Percentiles rank a stretch among this genome's conserved stretches.
These are phyloP conservation scores for Leuciscus idus DNA, from an alignment of 2,113 vertebrate genomes.

Conservation along the genomic window DNA sequence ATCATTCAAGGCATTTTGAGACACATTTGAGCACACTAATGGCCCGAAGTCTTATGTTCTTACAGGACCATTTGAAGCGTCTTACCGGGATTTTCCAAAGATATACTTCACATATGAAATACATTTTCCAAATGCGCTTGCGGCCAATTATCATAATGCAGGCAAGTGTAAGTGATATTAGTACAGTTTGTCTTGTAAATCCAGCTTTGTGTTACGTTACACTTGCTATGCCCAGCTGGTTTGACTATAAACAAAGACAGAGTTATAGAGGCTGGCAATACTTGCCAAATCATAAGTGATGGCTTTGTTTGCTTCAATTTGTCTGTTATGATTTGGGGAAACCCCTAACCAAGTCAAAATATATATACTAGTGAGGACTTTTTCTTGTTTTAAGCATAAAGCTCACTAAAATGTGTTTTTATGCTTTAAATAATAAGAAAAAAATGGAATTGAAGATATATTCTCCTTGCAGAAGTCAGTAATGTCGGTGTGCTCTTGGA, in stretches of 20 bases:
- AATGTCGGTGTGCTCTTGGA: background rate
- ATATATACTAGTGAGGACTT: background rate
- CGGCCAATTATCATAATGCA: conserved; percentile 67
- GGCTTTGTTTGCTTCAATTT: conserved; percentile 68
- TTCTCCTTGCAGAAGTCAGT: background rate
- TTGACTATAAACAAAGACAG: conserved; percentile 67
- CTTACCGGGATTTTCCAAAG: conserved; percentile 51
- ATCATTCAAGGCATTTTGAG: conserved; percentile 15
- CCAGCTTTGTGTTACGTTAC: conserved; percentile 69
- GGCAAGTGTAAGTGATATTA: conserved; percentile 66
- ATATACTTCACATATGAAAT: conserved; percentile 64
- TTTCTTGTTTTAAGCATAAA: background rate
- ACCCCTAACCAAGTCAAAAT: conserved; percentile 55
- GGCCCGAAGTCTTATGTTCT: conserved; percentile 32
- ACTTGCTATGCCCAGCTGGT: conserved; percentile 65
- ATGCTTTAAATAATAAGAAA: background rate
- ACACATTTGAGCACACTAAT: conserved; percentile 20
- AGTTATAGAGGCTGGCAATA: conserved; percentile 57
- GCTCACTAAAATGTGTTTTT: background rate
- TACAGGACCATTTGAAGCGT: conserved; percentile 41
- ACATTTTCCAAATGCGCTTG: conserved; percentile 58
- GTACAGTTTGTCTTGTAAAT: conserved; percentile 67
- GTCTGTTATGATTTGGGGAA: conserved; percentile 57
- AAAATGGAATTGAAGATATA: background rate
- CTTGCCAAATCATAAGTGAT: conserved; percentile 63